Evolutionary conservation across 2,888 invertebrate species (phyloP).

Genomic region (Phortica okadai): DNA sequence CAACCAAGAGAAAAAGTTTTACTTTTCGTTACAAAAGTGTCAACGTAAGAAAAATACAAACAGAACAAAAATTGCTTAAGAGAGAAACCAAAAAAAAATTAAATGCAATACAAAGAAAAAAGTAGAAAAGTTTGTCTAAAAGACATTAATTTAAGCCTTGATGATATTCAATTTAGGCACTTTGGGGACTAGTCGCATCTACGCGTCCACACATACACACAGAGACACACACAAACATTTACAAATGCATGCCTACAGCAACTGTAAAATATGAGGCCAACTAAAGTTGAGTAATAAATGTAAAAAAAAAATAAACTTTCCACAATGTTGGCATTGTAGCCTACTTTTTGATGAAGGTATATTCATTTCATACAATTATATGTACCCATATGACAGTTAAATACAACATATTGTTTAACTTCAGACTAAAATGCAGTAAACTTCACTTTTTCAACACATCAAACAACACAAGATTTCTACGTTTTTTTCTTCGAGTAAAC

Average conservation of each 20-base stretch:
- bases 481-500: too few species aligned
- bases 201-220: constrained; percentile 46
- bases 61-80: constrained; percentile 33
- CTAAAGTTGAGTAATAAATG: constrained; percentile 16
- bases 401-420: too few species aligned
- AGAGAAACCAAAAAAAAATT: constrained; percentile 50
- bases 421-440: too few species aligned
- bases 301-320: not conserved
- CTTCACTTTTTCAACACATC: too few species aligned
- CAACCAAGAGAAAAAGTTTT: constrained; percentile 30
- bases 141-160: constrained; percentile 72
- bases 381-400: too few species aligned
- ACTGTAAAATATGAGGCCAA: constrained; percentile 62
- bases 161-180: constrained; percentile 72
- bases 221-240: constrained; percentile 12
- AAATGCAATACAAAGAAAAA: constrained; percentile 49
- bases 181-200: constrained; percentile 60
- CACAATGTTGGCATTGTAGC: not conserved
- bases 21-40: not conserved
- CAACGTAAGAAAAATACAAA: constrained; percentile 37
- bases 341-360: not conserved
- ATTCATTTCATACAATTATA: too few species aligned
- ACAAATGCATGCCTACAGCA: constrained; percentile 4
- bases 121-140: constrained; percentile 68
- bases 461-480: too few species aligned